phyloP scores from a whole-genome alignment of 2,888 invertebrate genomes.

The Emmelina monodactyla region DNA sequence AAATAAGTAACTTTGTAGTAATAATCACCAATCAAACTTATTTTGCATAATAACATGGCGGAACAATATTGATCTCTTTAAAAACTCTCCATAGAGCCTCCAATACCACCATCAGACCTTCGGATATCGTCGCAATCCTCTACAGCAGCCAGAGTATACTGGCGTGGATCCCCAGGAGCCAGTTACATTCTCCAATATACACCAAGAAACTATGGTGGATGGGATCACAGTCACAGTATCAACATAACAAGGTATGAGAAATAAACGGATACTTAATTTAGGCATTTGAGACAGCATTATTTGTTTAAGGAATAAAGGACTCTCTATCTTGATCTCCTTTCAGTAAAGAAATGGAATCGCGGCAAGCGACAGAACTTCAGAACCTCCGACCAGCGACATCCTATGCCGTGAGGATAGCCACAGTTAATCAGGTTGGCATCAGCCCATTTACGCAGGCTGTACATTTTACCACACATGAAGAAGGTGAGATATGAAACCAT shows the following conservation, averaged over 20 bases:
- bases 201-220: slow-evolving; percentile 33
- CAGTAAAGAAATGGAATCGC: slow-evolving; percentile 44
- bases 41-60: too few relatives aligned
- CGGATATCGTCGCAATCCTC: slow-evolving; percentile 38
- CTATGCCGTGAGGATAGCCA: slow-evolving; percentile 46
- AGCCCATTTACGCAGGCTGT: slow-evolving; percentile 45
- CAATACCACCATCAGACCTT: slow-evolving; percentile 48
- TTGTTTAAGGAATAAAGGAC: background rate
- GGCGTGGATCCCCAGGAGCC: slow-evolving; percentile 37
- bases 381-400: slow-evolving; percentile 46
- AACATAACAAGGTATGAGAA: slow-evolving; percentile 50
- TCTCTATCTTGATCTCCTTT: slow-evolving; percentile 9
- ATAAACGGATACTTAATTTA: too few relatives aligned
- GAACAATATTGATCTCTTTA: too few relatives aligned
- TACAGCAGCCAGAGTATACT: slow-evolving; percentile 35
- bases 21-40: too few relatives aligned
- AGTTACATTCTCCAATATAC: slow-evolving; percentile 45
- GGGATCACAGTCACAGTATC: slow-evolving; percentile 43
- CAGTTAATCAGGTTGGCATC: slow-evolving; percentile 52
- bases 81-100: slow-evolving; percentile 35
- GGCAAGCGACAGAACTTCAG: slow-evolving; percentile 41
- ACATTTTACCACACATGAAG: slow-evolving; percentile 56
- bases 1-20: too few relatives aligned
- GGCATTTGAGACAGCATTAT: background rate
- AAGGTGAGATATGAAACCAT: too few relatives aligned